Evolutionary conservation across 2,113 vertebrate species (phyloP), one percentile per base, ranked within the genome.

Genomic region (Gracilinanus agilis): DNA sequence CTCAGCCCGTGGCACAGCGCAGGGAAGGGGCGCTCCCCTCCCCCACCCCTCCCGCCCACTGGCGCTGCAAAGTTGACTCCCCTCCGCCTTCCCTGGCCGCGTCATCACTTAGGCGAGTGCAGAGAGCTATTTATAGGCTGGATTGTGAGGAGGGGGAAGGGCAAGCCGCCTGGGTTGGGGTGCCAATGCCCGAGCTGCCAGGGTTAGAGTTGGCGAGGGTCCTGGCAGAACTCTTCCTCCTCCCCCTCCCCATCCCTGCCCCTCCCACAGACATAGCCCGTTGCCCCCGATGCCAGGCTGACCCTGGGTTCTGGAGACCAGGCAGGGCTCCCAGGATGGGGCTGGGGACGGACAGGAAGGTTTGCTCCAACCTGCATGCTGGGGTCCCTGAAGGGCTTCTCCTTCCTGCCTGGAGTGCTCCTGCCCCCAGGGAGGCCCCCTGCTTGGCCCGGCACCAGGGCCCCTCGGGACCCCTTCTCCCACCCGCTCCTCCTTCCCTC

Each of bases 71-170:
- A 25, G 54, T 55, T 10, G 55, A 56, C 21, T 53, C 95, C 91
- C 88, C 54, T 29, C 93, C 29, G 21, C 96, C 95, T 1, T 94
- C 61, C 91, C 9, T 0, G 0, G 95, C 90, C 19, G 49, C 97
- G 95, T 95, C 97, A 96, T 94, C 44, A 6, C 25, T 88, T 3
- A 40, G 25, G 44, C 54, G 27, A n/a, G 55, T 92, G 24, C 19
- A 95, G 90, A 0, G 58, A 9, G 55, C 95, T 97, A 97, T 98
- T 97, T 97, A 97, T 97, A 96, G 96, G 89, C 13, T 0, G 92
- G 95, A 53, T 93, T 91, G 93, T 0, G 7, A 12, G 3, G 9
- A 90, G 92, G 44, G 49, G 19, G 1, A 44, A 89, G 93, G 94
- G 91, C 93, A 16, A 58, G 89, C 92, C 95, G 94, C 56, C 89